Evolutionary conservation across 2,797 vertebrate genomes (phyloP).

Genomic region (Chiloscyllium punctatum): DNA sequence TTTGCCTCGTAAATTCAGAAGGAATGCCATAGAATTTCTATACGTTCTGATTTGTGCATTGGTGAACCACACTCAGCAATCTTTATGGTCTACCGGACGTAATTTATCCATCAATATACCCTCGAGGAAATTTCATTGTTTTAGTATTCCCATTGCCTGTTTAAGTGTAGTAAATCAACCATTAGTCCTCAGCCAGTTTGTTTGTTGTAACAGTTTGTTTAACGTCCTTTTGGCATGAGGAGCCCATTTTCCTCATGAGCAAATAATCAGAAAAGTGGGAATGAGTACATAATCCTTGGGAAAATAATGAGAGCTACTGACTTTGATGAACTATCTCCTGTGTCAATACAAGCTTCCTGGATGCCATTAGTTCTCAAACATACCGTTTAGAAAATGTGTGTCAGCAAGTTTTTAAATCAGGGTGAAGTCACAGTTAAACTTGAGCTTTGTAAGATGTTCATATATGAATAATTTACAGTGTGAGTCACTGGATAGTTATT

Average conservation of each 20-base stretch:
- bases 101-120: not conserved
- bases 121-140: not conserved
- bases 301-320: not conserved
- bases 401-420: not conserved
- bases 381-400: not conserved
- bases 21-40: not conserved
- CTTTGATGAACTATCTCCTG: not conserved
- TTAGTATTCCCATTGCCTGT: slow-evolving; percentile 19
- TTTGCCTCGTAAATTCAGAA: slow-evolving; percentile 6
- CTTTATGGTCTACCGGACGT: not conserved
- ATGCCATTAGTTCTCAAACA: not conserved
- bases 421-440: too few species aligned
- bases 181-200: not conserved
- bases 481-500: not conserved
- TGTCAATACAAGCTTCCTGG: not conserved
- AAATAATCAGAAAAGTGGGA: slow-evolving; percentile 19
- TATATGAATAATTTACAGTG: not conserved
- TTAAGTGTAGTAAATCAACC: slow-evolving; percentile 19
- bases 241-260: not conserved
- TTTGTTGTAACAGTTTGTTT: slow-evolving; percentile 28
- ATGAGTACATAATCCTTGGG: not conserved
- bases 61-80: slow-evolving; percentile 22
- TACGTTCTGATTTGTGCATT: slow-evolving; percentile 1
- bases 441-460: not conserved
- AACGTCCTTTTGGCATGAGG: not conserved